These are phyloP conservation scores for Bombyx mandarina DNA, from an alignment of 1,140 invertebrate species.

Conservation along the genomic window DNA sequence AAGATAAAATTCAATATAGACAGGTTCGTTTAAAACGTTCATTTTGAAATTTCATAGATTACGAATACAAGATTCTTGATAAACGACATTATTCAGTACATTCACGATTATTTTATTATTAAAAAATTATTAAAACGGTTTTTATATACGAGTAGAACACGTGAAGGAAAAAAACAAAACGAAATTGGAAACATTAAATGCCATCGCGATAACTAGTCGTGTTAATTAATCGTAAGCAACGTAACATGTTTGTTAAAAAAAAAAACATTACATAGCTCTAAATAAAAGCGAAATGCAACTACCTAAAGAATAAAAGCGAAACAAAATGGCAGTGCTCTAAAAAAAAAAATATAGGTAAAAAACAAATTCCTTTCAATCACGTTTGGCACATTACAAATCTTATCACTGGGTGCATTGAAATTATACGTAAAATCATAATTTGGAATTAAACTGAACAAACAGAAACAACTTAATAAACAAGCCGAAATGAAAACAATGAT, in stretches of 20 bases:
- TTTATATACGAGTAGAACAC: too few species aligned
- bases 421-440: too few species aligned
- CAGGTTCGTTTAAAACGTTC: too few species aligned
- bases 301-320: slow-evolving; percentile 19
- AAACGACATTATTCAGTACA: too few species aligned
- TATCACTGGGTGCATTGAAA: slow-evolving; percentile 12
- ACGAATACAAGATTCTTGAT: too few species aligned
- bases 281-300: background rate
- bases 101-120: too few species aligned
- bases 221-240: slow-evolving; percentile 1
- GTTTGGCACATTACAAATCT: slow-evolving; percentile 42
- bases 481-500: background rate
- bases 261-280: background rate
- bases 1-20: too few species aligned
- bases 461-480: slow-evolving; percentile 5
- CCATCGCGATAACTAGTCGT: slow-evolving; percentile 18
- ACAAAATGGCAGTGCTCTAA: slow-evolving; percentile 40
- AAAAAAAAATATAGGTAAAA: slow-evolving; percentile 16
- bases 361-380: slow-evolving; percentile 9
- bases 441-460: background rate
- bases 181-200: slow-evolving; percentile 36
- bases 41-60: too few species aligned
- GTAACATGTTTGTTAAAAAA: slow-evolving; percentile 10
- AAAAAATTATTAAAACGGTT: too few species aligned
- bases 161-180: background rate